Percentiles rank a stretch among this genome's conserved stretches.
Evolutionary conservation across 2,888 invertebrate genomes (phyloP).

Genomic region (Drosophila glabriapex): DNA sequence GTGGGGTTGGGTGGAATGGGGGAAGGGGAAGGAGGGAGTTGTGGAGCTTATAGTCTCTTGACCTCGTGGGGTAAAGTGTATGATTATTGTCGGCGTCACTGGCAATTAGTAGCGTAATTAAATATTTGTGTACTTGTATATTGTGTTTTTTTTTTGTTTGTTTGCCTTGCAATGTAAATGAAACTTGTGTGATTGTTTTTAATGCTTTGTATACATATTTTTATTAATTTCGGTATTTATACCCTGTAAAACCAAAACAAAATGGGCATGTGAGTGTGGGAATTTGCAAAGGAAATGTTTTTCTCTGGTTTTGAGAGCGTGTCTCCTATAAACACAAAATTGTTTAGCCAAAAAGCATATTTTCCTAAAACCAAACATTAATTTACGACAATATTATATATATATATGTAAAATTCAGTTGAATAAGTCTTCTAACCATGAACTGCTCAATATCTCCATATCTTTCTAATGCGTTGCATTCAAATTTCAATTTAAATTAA

Average conservation of each 20-base stretch:
- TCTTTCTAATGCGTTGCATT: background rate
- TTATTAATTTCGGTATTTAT: constrained; percentile 30
- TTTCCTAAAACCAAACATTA: background rate
- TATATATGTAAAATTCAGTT: background rate
- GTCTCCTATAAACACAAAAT: background rate
- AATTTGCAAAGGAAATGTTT: fast-evolving
- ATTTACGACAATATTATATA: background rate
- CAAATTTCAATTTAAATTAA: background rate
- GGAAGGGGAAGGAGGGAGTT: background rate
- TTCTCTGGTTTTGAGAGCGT: background rate
- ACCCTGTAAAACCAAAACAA: constrained; percentile 14
- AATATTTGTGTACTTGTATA: constrained; percentile 67
- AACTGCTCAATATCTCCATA: background rate
- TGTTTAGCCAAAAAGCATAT: background rate
- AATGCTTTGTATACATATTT: constrained; percentile 16
- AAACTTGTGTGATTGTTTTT: constrained; percentile 29
- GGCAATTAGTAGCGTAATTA: constrained; percentile 79
- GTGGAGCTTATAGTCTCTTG: constrained; percentile 53
- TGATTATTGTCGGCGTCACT: constrained; percentile 46
- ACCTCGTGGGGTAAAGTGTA: constrained; percentile 59
- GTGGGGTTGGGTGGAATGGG: background rate
- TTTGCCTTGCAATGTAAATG: constrained; percentile 24
- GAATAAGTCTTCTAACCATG: background rate
- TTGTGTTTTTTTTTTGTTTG: constrained; percentile 11
- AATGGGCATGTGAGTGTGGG: background rate